Conservation (phyloP, 2,113 vertebrate species). For the Neodon shergylaensis region DNA sequence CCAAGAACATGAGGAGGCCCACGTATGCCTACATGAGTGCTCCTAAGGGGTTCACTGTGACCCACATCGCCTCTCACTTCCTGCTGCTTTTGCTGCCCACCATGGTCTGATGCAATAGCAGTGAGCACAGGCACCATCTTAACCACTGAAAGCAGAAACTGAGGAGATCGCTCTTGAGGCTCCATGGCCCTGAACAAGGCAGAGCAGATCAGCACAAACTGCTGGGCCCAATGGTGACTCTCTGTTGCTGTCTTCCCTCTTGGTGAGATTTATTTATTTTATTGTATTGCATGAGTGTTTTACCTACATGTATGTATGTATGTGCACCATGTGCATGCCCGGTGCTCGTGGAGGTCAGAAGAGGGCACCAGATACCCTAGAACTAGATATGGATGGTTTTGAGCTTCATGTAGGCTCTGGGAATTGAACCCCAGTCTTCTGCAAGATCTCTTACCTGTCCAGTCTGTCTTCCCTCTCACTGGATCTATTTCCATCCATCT, state of each 20-base stretch:
- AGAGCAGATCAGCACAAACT: background rate
- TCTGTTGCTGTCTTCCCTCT: background rate
- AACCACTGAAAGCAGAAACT: background rate
- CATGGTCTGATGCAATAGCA: background rate
- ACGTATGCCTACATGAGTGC: no score
- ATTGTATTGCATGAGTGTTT: background rate
- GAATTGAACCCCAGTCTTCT: background rate
- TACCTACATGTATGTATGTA: background rate
- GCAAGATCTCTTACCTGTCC: background rate
- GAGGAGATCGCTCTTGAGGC: background rate
- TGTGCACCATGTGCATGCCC: background rate
- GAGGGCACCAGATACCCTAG: background rate
- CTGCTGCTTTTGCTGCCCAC: no score
- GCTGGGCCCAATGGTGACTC: background rate
- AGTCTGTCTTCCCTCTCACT: background rate
- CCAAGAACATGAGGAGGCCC: background rate
- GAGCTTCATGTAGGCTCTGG: background rate
- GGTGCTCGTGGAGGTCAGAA: background rate
- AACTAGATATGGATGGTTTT: background rate
- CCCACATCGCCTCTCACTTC: background rate
- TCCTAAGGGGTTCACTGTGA: no score
- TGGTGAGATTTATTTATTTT: background rate
- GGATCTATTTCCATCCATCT: background rate
- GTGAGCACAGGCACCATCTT: background rate
- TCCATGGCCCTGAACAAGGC: background rate